Evolutionary conservation across 2,888 invertebrate species (phyloP), one percentile per base, ranked within the genome.

Genomic region (Drosophila mayaguana): DNA sequence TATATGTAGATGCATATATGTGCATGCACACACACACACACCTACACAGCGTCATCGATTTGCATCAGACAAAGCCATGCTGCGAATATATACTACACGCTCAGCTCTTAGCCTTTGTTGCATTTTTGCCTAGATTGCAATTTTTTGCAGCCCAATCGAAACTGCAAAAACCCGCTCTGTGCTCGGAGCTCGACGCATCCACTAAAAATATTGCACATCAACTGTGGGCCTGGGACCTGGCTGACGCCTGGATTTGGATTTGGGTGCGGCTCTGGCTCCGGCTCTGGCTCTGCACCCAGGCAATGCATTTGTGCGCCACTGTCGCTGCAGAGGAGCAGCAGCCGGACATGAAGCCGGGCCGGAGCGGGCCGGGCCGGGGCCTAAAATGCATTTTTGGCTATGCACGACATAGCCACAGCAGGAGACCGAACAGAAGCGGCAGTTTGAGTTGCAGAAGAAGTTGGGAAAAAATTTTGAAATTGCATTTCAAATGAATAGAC

Each of bases 51-150:
- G 8, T 54, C 54, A 71, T 76, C 57, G 73, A 76, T 74, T 76
- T 71, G 61, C 64, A 78, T 70, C 77, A 68, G 74, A 80, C 79
- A 79, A 80, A 80, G 77, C 66, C 45, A 14, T 51, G 50, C 73
- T 72, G 69, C 57, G 79, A 69, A 75, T 78, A 75, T 78, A 63
- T 69, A 75, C 69, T 78, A 62, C 68, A 75, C 70, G 70, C 71
- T 72, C 73, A 74, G 64, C 78, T 74, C 88, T 89, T 88, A 87
- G 84, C 78, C 89, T 89, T 88, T 89, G 89, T 87, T 89, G 89
- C 89, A 90, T 89, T 90, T 90, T 85, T 89, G 88, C 81, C 83
- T 90, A 87, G 88, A 89, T 89, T 89, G 89, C 90, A 90, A 78
- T 89, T 89, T 89, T 90, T 87, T 87, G 86, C 88, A 81, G 77